Conservation (phyloP, 2,888 invertebrate genomes). For the Danaus chrysippus region DNA sequence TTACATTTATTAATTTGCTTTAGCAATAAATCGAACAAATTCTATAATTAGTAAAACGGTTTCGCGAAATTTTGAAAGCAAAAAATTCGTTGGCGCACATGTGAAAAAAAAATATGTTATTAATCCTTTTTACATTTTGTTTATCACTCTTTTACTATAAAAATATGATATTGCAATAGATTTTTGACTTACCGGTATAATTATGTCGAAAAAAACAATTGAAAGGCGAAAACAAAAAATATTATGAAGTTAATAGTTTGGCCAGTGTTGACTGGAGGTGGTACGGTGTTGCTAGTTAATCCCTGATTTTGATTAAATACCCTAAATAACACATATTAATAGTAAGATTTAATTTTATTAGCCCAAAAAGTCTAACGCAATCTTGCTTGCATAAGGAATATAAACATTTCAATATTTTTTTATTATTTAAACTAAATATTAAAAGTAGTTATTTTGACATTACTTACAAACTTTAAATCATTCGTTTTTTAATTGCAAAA, state of each 20-base stretch:
- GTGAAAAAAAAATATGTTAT: not conserved
- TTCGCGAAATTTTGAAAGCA: too few relatives aligned
- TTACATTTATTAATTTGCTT: too few relatives aligned
- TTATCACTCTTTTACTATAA: not conserved
- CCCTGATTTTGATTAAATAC: not conserved
- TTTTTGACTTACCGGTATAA: slow-evolving; percentile 10
- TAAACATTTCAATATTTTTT: too few relatives aligned
- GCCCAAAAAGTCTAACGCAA: too few relatives aligned
- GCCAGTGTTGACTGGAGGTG: slow-evolving; percentile 1
- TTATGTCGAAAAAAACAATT: slow-evolving; percentile 9
- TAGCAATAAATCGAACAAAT: too few relatives aligned
- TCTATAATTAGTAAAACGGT: not conserved
- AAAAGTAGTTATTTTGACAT: too few relatives aligned
- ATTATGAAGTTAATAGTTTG: not conserved
- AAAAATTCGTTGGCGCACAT: slow-evolving; percentile 1
- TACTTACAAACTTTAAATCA: too few relatives aligned
- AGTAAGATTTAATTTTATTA: too few relatives aligned
- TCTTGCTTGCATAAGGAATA: too few relatives aligned
- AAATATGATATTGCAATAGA: not conserved
- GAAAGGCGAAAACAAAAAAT: not conserved
- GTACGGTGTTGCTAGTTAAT: not conserved
- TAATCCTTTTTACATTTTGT: not conserved
- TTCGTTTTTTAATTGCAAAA: too few relatives aligned
- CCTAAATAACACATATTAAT: not conserved
- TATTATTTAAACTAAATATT: too few relatives aligned